Evolutionary conservation across 2,113 vertebrate genomes (phyloP).

Genomic region (Elachura formosa): DNA sequence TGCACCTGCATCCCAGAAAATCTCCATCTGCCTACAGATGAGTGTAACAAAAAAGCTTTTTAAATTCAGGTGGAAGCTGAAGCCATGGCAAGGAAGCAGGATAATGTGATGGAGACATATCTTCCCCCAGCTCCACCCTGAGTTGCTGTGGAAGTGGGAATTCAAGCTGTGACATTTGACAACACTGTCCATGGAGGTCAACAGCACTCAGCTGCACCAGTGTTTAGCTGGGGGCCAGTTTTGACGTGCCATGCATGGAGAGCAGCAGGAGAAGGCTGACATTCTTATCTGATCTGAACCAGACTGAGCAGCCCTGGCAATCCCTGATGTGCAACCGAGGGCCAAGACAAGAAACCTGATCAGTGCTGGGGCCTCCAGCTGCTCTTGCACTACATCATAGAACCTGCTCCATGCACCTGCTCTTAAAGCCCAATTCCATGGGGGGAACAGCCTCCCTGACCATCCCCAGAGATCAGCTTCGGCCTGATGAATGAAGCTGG

Average conservation of each 20-base stretch:
- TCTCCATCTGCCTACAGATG: background rate
- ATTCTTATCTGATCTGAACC: background rate
- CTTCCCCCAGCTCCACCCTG: accelerated
- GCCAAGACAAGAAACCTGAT: background rate
- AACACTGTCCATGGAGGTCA: background rate
- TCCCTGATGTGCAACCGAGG: background rate
- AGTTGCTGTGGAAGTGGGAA: background rate
- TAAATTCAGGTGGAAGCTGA: background rate
- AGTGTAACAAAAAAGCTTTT: background rate
- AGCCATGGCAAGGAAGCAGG: background rate
- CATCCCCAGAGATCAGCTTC: background rate
- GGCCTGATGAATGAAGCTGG: background rate
- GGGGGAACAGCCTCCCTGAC: background rate
- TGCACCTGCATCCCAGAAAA: background rate
- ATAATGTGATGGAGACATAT: background rate
- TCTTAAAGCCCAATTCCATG: background rate
- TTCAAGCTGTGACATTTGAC: background rate
- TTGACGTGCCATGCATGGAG: accelerated
- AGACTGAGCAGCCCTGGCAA: accelerated
- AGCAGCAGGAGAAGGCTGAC: background rate
- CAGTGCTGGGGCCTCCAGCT: background rate
- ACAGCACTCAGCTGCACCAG: background rate
- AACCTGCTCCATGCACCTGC: background rate
- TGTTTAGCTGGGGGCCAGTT: background rate
- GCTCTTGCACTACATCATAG: background rate